Base-by-base conservation (phyloP, 2,888 invertebrate species). In the Aleiodes testaceus region DNA sequence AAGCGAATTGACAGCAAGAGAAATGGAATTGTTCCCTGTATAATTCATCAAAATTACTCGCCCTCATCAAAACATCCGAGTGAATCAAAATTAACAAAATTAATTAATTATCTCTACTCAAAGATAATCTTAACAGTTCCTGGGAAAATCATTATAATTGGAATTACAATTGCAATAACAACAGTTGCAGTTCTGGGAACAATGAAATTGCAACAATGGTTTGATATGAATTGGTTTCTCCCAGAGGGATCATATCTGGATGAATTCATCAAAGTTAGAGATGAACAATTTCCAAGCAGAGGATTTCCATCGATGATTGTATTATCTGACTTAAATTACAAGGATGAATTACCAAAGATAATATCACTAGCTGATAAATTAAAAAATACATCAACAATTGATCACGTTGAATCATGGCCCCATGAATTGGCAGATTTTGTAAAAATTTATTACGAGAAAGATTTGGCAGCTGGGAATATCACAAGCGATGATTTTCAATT, bases 211-310 rank as follows among this genome's bases (percentile, higher is more conserved):
- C 92, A 94, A 82, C 94, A 95, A 85, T 92, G 92, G 84, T 95
- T 95, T 86, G 94, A 95, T 85, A 93, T 93, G 0, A 90, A 89
- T 68, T 95, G 95, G 95, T 95, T 95, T 82, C 89, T 95, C 70
- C 95, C 95, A 0, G 89, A 91, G 66, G 90, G 90, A 64, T 92
- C 93, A 0, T 92, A 94, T 83, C 90, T 93, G 66, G 90, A 90
- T 77, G 86, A 92, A 67, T 95, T 90, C 84, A 80, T 92, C 3
- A 81, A 88, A 50, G 87, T 89, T n/a, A 88, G 91, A 66, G 89
- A 90, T 65, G 75, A 87, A 70, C 91, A 90, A 80, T 95, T 92
- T 85, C 94, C 95, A 0, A 89, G 91, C 36, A 89, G 90, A 70
- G 95, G 92, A 0, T 88, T 90, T 78, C 89, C 90, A 70, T 94